Percentiles rank a stretch among this genome's conserved stretches.
These are phyloP conservation scores for Agrotis segetum DNA, from an alignment of 2,888 invertebrate genomes.

Conservation along the genomic window DNA sequence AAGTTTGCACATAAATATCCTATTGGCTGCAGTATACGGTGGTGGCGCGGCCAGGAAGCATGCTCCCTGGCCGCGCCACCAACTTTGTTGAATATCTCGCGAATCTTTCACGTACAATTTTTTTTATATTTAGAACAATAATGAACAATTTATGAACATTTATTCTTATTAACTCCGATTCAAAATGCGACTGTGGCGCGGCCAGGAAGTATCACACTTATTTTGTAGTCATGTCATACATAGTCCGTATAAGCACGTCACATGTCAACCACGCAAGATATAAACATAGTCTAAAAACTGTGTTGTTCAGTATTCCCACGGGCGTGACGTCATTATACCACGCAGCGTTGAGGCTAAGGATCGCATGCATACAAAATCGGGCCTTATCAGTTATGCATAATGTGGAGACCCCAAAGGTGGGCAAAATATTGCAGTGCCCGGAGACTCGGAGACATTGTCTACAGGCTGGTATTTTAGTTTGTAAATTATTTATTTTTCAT, in stretches of 20 bases:
- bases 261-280: conserved; percentile 41
- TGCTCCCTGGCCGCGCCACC: too few relatives aligned
- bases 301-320: conserved; percentile 76
- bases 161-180: too few relatives aligned
- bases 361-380: conserved; percentile 91
- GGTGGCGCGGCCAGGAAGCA: too few relatives aligned
- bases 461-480: conserved; percentile 56
- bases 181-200: too few relatives aligned
- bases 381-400: conserved; percentile 91
- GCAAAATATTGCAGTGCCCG: conserved; percentile 88
- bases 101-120: too few relatives aligned
- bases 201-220: too few relatives aligned
- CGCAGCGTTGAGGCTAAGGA: conserved; percentile 82
- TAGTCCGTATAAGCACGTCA: not conserved
- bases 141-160: too few relatives aligned
- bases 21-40: too few relatives aligned
- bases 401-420: conserved; percentile 90
- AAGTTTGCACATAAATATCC: too few relatives aligned
- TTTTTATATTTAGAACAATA: too few relatives aligned
- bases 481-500: conserved; percentile 28
- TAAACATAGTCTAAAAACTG: conserved; percentile 73
- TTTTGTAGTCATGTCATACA: not conserved
- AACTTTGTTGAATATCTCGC: too few relatives aligned
- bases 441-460: conserved; percentile 67
- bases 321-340: conserved; percentile 83